A percentile compares a stretch with the other conserved stretches of the same genome.
phyloP scores from a whole-genome alignment of 2,113 vertebrate genomes.

The Fulica atra region DNA sequence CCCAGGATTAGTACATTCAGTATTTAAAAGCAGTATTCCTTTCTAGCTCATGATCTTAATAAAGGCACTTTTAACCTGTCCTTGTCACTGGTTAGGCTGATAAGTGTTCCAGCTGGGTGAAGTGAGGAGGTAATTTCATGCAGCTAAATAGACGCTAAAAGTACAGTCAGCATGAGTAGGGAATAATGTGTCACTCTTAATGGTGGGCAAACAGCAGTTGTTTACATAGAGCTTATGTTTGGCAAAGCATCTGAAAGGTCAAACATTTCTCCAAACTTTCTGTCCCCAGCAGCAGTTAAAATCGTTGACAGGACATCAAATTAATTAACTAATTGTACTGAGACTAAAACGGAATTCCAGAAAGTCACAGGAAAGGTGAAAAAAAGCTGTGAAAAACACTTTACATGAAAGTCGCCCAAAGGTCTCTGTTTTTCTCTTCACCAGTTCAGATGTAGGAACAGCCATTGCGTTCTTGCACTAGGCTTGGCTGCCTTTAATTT shows the following conservation, averaged over 20 bases:
- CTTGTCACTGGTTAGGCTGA: background rate
- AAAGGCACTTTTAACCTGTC: background rate
- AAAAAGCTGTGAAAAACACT: background rate
- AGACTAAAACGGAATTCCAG: background rate
- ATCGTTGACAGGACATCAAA: background rate
- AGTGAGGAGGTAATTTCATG: constrained; percentile 15
- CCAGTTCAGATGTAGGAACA: background rate
- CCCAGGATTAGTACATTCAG: background rate
- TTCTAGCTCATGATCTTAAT: background rate
- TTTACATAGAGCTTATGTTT: background rate
- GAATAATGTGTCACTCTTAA: background rate
- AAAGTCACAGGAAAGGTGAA: background rate
- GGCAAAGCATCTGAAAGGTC: constrained; percentile 5
- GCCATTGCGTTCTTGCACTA: background rate
- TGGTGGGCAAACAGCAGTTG: background rate
- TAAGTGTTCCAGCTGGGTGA: constrained; percentile 11
- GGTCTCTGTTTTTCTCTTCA: background rate
- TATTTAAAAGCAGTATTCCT: background rate
- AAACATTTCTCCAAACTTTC: background rate
- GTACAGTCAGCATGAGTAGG: background rate
- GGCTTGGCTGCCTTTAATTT: background rate
- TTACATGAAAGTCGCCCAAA: background rate
- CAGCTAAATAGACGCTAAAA: background rate
- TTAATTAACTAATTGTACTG: background rate
- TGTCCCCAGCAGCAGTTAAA: background rate